phyloP scores from a whole-genome alignment of 2,113 vertebrate genomes.

The Cavia aperea region DNA sequence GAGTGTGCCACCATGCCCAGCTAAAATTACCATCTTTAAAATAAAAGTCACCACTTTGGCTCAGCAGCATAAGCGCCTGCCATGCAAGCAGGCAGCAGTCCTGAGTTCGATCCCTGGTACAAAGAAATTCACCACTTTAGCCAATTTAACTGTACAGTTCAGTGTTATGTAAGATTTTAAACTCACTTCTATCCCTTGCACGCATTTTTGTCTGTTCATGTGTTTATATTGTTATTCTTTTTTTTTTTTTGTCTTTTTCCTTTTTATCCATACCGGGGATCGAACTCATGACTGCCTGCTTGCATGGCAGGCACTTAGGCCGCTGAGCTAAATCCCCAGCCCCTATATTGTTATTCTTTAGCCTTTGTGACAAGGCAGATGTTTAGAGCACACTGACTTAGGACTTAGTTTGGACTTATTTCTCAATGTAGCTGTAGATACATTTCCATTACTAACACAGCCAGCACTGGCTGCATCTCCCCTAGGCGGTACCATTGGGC shows the following conservation, averaged over 20 bases:
- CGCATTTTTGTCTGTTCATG: neutral
- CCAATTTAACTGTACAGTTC: neutral
- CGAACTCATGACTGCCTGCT: no score
- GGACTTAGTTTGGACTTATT: neutral
- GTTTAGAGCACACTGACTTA: conserved; percentile 17
- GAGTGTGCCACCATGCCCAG: neutral
- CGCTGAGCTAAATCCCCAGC: no score
- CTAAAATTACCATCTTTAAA: neutral
- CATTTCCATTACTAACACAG: neutral
- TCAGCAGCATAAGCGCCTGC: no score
- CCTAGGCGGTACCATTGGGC: neutral
- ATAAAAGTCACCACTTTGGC: neutral
- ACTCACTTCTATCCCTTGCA: neutral
- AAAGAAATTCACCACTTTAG: neutral
- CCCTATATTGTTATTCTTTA: neutral
- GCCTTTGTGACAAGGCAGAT: conserved; percentile 1
- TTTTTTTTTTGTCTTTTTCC: no score
- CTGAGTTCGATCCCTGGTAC: no score
- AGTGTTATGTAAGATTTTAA: conserved; percentile 7
- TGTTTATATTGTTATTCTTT: neutral
- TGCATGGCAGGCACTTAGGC: no score
- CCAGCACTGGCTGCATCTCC: neutral
- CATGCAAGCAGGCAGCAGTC: no score
- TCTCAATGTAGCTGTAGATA: neutral
- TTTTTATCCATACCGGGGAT: no score